phyloP scores from a whole-genome alignment of 2,797 vertebrate species.

The Gobio occitaniae region DNA sequence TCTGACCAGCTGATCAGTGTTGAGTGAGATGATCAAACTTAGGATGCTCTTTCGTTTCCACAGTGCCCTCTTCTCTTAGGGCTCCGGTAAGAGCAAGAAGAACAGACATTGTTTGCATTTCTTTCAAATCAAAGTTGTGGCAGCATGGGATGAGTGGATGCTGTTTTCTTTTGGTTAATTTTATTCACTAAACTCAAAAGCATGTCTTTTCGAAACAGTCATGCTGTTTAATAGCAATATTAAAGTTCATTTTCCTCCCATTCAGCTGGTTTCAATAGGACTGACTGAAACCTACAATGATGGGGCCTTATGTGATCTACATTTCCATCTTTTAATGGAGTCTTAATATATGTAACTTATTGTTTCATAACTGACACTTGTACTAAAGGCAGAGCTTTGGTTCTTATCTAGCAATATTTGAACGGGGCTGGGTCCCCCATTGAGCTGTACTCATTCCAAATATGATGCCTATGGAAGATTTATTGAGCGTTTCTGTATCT shows the following conservation, averaged over 20 bases:
- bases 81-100: not conserved
- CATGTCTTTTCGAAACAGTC: not conserved
- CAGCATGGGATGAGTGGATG: not conserved
- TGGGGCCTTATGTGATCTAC: conserved; percentile 19
- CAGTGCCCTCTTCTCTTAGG: not conserved
- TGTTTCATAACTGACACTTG: conserved; percentile 59
- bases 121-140: not conserved
- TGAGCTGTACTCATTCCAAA: conserved; percentile 66
- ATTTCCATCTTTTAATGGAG: conserved; percentile 23
- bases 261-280: conserved; percentile 13
- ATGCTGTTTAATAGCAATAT: conserved; percentile 27
- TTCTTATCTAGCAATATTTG: conserved; percentile 58
- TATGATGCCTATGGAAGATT: conserved; percentile 36
- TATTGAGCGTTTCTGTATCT: not conserved
- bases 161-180: not conserved
- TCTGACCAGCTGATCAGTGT: not conserved
- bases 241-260: not conserved
- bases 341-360: conserved; percentile 55
- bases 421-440: conserved; percentile 74
- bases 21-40: conserved; percentile 22
- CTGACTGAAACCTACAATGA: conserved; percentile 4
- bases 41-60: not conserved
- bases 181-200: not conserved
- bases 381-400: conserved; percentile 46
- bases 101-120: not conserved